phyloP scores from a whole-genome alignment of 2,797 vertebrate species.

The Parambassis ranga region DNA sequence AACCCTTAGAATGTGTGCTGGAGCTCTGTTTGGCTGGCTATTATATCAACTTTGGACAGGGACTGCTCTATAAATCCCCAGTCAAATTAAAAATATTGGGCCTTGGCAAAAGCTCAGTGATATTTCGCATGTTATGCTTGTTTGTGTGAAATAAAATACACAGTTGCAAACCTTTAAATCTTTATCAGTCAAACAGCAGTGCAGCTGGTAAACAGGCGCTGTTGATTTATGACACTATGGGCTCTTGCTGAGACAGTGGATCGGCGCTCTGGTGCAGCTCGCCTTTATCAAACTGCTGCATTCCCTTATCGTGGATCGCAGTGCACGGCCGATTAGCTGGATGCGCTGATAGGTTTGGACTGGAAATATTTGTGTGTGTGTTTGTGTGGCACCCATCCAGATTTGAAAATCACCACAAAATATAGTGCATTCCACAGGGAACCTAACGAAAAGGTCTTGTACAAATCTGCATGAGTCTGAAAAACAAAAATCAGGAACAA shows the following conservation, averaged over 20 bases:
- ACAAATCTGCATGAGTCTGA: slow-evolving; percentile 24
- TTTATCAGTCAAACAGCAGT: slow-evolving; percentile 44
- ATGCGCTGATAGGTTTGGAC: slow-evolving; percentile 1
- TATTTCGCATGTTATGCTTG: slow-evolving; percentile 34
- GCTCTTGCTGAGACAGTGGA: slow-evolving; percentile 11
- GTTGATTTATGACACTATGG: slow-evolving; percentile 49
- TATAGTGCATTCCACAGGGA: slow-evolving; percentile 21
- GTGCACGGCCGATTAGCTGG: slow-evolving; percentile 22
- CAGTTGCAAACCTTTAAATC: slow-evolving; percentile 30
- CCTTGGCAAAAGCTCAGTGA: slow-evolving; percentile 34
- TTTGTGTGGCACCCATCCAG: slow-evolving; percentile 26
- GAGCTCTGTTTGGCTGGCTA: not conserved
- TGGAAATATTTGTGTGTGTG: slow-evolving; percentile 4
- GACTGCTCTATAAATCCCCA: slow-evolving; percentile 35
- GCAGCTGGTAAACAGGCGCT: slow-evolving; percentile 28
- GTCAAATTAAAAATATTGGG: slow-evolving; percentile 39
- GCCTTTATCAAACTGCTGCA: slow-evolving; percentile 34
- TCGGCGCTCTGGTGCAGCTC: not conserved
- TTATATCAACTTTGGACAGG: slow-evolving; percentile 46
- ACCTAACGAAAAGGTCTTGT: slow-evolving; percentile 18
- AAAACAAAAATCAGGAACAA: slow-evolving; percentile 30
- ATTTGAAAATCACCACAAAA: slow-evolving; percentile 46
- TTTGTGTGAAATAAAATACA: slow-evolving; percentile 38
- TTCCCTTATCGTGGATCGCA: slow-evolving; percentile 45
- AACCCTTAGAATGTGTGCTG: not conserved